A percentile compares a stretch with the other conserved stretches of the same genome.
Evolutionary conservation across 2,113 vertebrate species (phyloP).

Genomic region (Murina feae): DNA sequence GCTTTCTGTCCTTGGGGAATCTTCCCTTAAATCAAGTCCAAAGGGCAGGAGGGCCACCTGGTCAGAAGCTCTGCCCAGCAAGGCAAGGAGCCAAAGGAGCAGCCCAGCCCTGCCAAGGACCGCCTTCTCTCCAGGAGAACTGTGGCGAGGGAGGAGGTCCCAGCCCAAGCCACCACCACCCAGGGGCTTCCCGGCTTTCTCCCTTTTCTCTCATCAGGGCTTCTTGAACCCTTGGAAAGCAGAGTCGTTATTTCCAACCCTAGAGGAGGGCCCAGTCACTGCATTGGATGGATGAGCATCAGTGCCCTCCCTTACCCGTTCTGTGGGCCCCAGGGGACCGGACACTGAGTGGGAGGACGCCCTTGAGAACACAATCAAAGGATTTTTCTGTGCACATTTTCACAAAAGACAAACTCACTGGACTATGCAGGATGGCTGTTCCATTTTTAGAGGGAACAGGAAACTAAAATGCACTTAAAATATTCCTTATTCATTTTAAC

Average conservation of each 20-base stretch:
- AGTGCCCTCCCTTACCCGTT: background rate
- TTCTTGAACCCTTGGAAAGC: background rate
- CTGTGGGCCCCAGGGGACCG: background rate
- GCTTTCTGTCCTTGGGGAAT: constrained; percentile 9
- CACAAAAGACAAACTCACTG: background rate
- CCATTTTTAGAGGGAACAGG: background rate
- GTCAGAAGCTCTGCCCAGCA: background rate
- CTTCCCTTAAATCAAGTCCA: constrained; percentile 13
- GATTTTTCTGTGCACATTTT: background rate
- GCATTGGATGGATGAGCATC: too few species aligned
- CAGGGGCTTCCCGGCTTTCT: background rate
- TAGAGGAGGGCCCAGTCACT: background rate
- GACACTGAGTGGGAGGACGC: background rate
- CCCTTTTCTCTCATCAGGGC: background rate
- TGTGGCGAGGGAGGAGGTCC: fast-evolving
- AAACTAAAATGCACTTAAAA: background rate
- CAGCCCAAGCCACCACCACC: fast-evolving
- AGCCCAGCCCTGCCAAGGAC: background rate
- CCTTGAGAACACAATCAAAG: background rate
- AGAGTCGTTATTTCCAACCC: background rate
- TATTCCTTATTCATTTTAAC: background rate
- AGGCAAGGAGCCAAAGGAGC: background rate
- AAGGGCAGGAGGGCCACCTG: background rate
- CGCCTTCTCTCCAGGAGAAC: background rate
- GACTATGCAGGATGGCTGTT: background rate